A percentile compares a stretch with the other conserved stretches of the same genome.
Conservation (phyloP, 2,113 vertebrate species). For the Sialia sialis region DNA sequence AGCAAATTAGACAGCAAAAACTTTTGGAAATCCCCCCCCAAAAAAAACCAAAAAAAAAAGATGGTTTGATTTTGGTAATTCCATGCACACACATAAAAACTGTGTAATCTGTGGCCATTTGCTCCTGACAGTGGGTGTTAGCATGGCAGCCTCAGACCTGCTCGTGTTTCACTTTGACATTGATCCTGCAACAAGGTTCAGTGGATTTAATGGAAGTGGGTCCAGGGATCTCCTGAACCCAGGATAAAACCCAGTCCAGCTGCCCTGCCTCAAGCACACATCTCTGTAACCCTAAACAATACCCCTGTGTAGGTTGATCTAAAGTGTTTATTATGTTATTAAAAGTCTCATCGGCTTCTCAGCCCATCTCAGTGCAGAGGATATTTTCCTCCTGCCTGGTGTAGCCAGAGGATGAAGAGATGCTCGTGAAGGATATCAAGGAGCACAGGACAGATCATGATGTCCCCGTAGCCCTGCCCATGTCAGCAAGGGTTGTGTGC, state of each 20-base stretch:
- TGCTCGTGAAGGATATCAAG: accelerated
- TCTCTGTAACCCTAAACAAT: neutral
- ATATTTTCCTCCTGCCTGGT: neutral
- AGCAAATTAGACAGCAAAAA: neutral
- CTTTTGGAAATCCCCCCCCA: neutral
- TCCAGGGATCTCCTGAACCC: neutral
- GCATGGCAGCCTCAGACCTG: neutral
- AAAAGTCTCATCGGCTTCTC: constrained; percentile 18
- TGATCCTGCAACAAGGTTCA: neutral
- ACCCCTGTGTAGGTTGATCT: neutral
- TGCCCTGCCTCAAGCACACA: neutral
- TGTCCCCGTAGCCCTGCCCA: neutral
- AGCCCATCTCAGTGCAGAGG: neutral
- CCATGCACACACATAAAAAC: neutral
- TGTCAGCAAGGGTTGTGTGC: neutral
- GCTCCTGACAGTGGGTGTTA: neutral
- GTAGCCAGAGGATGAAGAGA: neutral
- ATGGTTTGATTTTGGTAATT: neutral
- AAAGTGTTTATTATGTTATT: constrained; percentile 1
- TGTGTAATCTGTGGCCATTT: neutral
- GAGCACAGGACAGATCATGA: accelerated
- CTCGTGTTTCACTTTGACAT: neutral
- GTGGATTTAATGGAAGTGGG: neutral
- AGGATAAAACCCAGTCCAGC: neutral
- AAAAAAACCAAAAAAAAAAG: neutral